Conservation (phyloP, 2,113 vertebrate genomes). For the Carassius carassius region DNA sequence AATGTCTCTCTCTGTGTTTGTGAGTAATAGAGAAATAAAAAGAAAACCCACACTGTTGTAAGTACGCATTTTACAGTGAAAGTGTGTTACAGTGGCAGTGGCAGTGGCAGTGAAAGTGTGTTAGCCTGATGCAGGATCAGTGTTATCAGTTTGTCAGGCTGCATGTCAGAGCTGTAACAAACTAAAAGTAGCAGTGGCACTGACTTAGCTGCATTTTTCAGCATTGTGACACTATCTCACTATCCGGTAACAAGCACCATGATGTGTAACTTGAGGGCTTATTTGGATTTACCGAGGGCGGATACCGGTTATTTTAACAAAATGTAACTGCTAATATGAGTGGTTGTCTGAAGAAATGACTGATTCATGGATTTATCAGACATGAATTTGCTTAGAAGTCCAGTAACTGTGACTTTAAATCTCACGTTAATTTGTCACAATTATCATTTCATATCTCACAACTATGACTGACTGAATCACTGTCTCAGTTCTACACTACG, state of each 20-base stretch:
- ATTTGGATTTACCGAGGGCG: background rate
- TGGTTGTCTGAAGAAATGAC: no score
- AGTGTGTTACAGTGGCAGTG: no score
- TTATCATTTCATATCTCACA: no score
- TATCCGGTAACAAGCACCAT: background rate
- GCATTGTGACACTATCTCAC: no score
- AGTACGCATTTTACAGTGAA: slow-evolving; percentile 46
- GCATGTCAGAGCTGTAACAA: slow-evolving; percentile 57
- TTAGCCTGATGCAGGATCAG: slow-evolving; percentile 49
- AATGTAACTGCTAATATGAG: no score
- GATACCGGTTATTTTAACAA: no score
- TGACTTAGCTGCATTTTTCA: background rate
- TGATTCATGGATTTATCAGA: no score
- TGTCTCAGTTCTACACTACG: no score
- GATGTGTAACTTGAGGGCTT: background rate
- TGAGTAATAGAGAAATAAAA: slow-evolving; percentile 2
- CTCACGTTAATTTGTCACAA: no score
- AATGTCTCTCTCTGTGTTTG: background rate
- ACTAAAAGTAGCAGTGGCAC: background rate
- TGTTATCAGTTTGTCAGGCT: slow-evolving; percentile 62
- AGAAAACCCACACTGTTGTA: background rate
- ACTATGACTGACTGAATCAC: no score
- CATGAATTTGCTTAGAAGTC: no score
- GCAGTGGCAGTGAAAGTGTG: slow-evolving; percentile 58
- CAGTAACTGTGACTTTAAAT: no score